A percentile compares a stretch with the other conserved stretches of the same genome.
These are phyloP conservation scores for Protonibea diacanthus DNA, from an alignment of 2,797 vertebrate genomes.

Conservation along the genomic window DNA sequence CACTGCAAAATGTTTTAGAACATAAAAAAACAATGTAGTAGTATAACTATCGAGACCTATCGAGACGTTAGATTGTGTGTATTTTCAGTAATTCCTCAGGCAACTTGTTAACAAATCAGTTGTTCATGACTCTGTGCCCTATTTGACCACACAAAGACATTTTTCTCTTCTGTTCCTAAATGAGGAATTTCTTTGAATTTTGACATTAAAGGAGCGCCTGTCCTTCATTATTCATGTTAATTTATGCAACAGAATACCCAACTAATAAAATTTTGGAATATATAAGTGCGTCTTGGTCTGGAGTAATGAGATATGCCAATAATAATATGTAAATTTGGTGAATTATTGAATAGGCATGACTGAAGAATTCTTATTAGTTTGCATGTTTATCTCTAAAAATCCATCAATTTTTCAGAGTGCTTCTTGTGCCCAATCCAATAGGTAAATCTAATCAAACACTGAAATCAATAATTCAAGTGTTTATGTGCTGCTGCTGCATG, in stretches of 20 bases:
- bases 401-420: slow-evolving; percentile 75
- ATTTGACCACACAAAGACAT: slow-evolving; percentile 61
- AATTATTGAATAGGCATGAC: slow-evolving; percentile 86
- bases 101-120: slow-evolving; percentile 25
- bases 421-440: slow-evolving; percentile 70
- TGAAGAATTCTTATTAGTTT: slow-evolving; percentile 80
- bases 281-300: slow-evolving; percentile 80
- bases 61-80: background rate
- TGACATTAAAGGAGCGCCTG: slow-evolving; percentile 65
- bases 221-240: slow-evolving; percentile 85
- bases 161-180: slow-evolving; percentile 55
- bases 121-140: slow-evolving; percentile 29
- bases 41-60: background rate
- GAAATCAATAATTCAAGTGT: slow-evolving; percentile 81
- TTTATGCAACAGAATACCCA: slow-evolving; percentile 80
- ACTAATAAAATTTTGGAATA: slow-evolving; percentile 84
- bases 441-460: slow-evolving; percentile 79
- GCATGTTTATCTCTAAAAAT: slow-evolving; percentile 80
- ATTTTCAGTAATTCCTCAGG: slow-evolving; percentile 11
- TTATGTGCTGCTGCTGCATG: slow-evolving; percentile 50
- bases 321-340: slow-evolving; percentile 86
- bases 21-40: background rate
- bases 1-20: too few species aligned
- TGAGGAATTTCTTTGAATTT: slow-evolving; percentile 64
- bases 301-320: slow-evolving; percentile 85